Evolutionary conservation across 2,113 vertebrate species (phyloP), one percentile per base, ranked within the genome.

Genomic region (Gymnorhina tibicen): DNA sequence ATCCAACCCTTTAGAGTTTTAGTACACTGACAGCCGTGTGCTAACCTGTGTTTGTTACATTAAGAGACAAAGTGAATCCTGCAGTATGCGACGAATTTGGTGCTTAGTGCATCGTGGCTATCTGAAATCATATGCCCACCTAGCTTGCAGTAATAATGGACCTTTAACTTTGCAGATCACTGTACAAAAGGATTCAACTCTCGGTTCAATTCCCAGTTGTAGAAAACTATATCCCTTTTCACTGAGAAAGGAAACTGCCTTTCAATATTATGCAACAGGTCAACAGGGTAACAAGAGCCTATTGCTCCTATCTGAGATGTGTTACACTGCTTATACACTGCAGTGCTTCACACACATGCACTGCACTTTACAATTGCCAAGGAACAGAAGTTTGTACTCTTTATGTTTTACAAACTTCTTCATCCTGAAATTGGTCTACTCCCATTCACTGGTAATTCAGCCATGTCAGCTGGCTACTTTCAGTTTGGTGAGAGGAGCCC

Each of bases 21-120:
- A 76, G 30, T 21, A 41, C 0, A 0, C n/a, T 32, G 10, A 46
- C 10, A 35, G 26, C 33, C 28, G 7, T 1, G 14, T 14, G 18
- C 67, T 50, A 67, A 80, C 13, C 22, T 52, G 15, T 15, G 10
- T 28, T 74, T 47, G 13, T 73, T 58, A 56, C 22, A 11, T 27
- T 30, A 59, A 22, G 16, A 49, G n/a, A 56, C 33, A 37, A 79
- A 44, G 15, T 13, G 24, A 74, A 87, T 64, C 28, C 62, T 82
- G 41, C 58, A 60, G 37, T 20, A 68, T 1, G 15, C 0, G 0
- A 42, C 10, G 33, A 41, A 46, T 47, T n/a, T 58, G 28, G 28
- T 77, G 46, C 55, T 60, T 46, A 24, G 44, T 23, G 30, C 39
- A 26, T 58, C 3, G 2, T 7, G 3, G 32, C 13, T 11, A 1